These are phyloP conservation scores for Dolichotis patagonum DNA, from an alignment of 2,113 vertebrate genomes.

Conservation along the genomic window DNA sequence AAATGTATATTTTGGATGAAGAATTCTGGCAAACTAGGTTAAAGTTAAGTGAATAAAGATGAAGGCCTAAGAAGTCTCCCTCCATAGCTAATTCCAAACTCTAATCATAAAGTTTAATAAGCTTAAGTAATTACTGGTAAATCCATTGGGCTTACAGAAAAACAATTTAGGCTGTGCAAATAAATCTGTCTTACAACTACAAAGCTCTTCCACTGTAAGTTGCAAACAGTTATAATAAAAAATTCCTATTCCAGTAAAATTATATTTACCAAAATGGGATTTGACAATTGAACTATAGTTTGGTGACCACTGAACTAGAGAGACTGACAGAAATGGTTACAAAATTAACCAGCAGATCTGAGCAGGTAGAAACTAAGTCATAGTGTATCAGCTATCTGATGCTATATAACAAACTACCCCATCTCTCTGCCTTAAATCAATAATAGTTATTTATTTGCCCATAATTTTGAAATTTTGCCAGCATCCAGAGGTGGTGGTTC, in stretches of 20 bases:
- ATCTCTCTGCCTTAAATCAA: not conserved
- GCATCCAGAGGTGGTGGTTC: not conserved
- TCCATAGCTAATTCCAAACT: not conserved
- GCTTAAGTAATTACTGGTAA: not conserved
- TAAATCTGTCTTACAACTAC: not conserved
- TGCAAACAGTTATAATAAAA: not conserved
- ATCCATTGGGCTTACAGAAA: not conserved
- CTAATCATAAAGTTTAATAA: not conserved
- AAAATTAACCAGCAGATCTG: not conserved
- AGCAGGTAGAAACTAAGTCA: not conserved
- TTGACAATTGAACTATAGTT: not conserved
- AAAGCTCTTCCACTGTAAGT: not conserved
- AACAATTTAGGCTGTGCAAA: not conserved
- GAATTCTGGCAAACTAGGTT: not conserved
- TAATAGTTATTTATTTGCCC: not conserved
- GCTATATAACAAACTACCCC: not conserved
- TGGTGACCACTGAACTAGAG: not conserved
- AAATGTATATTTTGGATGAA: not conserved
- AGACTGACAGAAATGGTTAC: not conserved
- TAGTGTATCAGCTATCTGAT: not conserved
- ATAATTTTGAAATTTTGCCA: not conserved
- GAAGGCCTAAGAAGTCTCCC: not conserved
- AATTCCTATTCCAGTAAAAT: not conserved
- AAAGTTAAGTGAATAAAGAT: not conserved
- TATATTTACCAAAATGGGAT: not conserved